Evolutionary conservation across 2,797 vertebrate genomes (phyloP).

Genomic region (Peromyscus aztecus): DNA sequence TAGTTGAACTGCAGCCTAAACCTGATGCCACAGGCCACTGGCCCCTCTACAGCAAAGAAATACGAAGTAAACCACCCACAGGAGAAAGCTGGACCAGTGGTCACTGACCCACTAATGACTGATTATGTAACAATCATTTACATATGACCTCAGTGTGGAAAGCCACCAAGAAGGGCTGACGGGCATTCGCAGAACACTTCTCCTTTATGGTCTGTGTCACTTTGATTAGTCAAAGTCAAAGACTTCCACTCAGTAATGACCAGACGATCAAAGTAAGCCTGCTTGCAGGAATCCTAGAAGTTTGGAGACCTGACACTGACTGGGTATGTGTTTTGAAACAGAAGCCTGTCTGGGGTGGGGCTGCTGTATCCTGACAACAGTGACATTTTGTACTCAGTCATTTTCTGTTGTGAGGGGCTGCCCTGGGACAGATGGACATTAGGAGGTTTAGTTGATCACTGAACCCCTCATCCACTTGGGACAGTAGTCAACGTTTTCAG

Average conservation of each 20-base stretch:
- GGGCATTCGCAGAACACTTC: neutral
- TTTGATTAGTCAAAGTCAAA: neutral
- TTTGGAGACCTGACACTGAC: conserved; percentile 5
- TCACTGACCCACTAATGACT: neutral
- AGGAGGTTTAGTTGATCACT: neutral
- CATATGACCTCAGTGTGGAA: neutral
- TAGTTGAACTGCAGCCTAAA: conserved; percentile 10
- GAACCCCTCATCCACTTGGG: neutral
- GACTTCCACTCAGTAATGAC: neutral
- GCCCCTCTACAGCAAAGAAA: conserved; percentile 40
- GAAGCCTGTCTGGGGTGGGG: neutral
- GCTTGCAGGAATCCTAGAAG: conserved; percentile 25
- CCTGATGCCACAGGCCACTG: neutral
- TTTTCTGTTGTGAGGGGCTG: neutral
- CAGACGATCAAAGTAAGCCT: conserved; percentile 17
- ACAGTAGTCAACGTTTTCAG: conserved; percentile 16
- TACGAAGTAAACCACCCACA: conserved; percentile 4
- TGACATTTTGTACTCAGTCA: neutral
- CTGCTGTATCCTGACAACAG: conserved; percentile 6
- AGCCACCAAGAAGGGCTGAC: neutral
- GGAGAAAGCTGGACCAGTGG: neutral
- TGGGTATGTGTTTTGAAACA: conserved; percentile 16
- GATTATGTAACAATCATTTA: neutral
- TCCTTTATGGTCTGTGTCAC: neutral
- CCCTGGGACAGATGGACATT: neutral